A percentile compares a stretch with the other conserved stretches of the same genome.
phyloP scores from a whole-genome alignment of 1,140 invertebrate genomes.

The Pogonomyrmex barbatus region DNA sequence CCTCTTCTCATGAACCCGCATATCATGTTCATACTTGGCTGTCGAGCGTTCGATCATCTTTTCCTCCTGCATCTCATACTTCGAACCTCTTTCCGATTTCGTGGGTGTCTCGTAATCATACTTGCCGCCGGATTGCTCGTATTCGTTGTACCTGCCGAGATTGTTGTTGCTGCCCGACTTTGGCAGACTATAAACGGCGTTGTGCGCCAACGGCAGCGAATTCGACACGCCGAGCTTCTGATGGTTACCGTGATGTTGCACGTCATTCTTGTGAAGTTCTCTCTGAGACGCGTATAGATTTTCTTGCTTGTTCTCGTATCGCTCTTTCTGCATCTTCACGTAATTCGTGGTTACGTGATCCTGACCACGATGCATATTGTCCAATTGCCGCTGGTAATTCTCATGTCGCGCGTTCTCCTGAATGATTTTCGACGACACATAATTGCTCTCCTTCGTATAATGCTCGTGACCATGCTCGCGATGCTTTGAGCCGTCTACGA shows the following conservation, averaged over 20 bases:
- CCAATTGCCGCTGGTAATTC: conserved; percentile 81
- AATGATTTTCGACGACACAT: conserved; percentile 80
- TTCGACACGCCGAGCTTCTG: conserved; percentile 80
- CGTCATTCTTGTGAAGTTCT: conserved; percentile 82
- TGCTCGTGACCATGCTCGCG: conserved; percentile 78
- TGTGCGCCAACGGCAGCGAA: conserved; percentile 80
- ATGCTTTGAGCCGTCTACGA: conserved; percentile 75
- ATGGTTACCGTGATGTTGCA: conserved; percentile 74
- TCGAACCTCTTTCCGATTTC: conserved; percentile 76
- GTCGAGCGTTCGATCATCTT: conserved; percentile 54
- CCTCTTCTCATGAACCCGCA: conserved; percentile 63
- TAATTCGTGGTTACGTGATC: conserved; percentile 79
- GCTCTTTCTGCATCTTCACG: conserved; percentile 84
- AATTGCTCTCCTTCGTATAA: conserved; percentile 82
- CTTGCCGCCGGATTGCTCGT: conserved; percentile 75
- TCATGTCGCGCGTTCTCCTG: conserved; percentile 81
- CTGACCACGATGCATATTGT: conserved; percentile 77
- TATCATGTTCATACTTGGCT: conserved; percentile 69
- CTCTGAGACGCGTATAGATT: conserved; percentile 81
- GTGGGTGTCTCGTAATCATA: conserved; percentile 73
- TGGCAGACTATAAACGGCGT: conserved; percentile 79
- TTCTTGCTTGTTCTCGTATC: conserved; percentile 83
- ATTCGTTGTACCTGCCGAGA: conserved; percentile 78
- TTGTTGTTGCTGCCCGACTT: conserved; percentile 82
- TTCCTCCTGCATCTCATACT: conserved; percentile 77